Evolutionary conservation across 2,113 vertebrate species (phyloP).

Genomic region (Rhipidura dahli): DNA sequence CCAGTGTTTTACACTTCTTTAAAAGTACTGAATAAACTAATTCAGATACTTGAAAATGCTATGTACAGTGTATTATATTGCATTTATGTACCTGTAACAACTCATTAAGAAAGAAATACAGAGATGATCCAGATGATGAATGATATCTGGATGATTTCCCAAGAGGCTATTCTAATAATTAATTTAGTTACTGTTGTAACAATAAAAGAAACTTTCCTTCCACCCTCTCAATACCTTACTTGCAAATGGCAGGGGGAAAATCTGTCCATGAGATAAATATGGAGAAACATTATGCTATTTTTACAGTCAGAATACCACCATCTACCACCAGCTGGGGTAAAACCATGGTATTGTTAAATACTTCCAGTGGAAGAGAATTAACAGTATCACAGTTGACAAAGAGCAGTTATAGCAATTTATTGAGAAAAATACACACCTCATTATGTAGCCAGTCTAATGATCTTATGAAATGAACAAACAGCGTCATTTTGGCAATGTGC

Average conservation of each 20-base stretch:
- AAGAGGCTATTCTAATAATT: not conserved
- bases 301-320: not conserved
- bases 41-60: not conserved
- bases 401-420: not conserved
- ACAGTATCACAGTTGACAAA: not conserved
- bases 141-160: not conserved
- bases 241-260: not conserved
- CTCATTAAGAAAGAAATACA: not conserved
- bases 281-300: not conserved
- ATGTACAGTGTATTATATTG: not conserved
- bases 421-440: not conserved
- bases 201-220: not conserved
- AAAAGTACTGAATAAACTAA: not conserved
- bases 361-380: not conserved
- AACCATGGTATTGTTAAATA: not conserved
- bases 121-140: not conserved
- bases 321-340: not conserved
- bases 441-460: not conserved
- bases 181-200: not conserved
- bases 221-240: not conserved
- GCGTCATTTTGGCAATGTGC: not conserved
- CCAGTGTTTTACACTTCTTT: not conserved
- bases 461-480: not conserved
- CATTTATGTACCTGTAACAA: not conserved
- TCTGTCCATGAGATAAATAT: not conserved